Evolutionary conservation across 2,888 invertebrate species (phyloP).

Genomic region (Cheilosia pagana): DNA sequence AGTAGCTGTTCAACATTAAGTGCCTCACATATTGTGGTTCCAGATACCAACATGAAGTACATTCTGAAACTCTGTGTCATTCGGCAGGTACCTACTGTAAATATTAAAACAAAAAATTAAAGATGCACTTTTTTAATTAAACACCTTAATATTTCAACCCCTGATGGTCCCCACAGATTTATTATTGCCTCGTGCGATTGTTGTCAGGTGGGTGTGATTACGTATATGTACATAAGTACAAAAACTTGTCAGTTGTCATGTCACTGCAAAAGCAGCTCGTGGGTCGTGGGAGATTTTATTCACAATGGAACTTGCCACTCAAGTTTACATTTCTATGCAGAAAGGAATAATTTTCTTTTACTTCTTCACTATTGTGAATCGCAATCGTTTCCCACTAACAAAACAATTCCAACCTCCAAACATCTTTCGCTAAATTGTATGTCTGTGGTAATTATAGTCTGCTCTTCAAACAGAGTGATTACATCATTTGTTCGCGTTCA

Average conservation of each 20-base stretch:
- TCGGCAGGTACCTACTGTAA: too few relatives aligned
- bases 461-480: not conserved
- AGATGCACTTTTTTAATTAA: too few relatives aligned
- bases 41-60: too few relatives aligned
- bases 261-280: not conserved
- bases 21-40: too few relatives aligned
- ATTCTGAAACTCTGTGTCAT: too few relatives aligned
- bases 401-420: too few relatives aligned
- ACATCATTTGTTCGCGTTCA: constrained; percentile 30
- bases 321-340: not conserved
- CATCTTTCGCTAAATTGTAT: too few relatives aligned
- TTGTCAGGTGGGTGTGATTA: not conserved
- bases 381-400: too few relatives aligned
- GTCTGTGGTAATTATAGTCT: too few relatives aligned
- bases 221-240: not conserved
- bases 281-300: not conserved
- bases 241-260: too few relatives aligned
- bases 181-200: not conserved
- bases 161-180: not conserved
- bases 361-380: not conserved
- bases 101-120: too few relatives aligned
- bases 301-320: not conserved
- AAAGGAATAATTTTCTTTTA: not conserved
- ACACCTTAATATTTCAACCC: not conserved
- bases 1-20: too few relatives aligned